Base-by-base conservation (phyloP, 2,888 invertebrate genomes). In the Brachypalpus laphriformis region DNA sequence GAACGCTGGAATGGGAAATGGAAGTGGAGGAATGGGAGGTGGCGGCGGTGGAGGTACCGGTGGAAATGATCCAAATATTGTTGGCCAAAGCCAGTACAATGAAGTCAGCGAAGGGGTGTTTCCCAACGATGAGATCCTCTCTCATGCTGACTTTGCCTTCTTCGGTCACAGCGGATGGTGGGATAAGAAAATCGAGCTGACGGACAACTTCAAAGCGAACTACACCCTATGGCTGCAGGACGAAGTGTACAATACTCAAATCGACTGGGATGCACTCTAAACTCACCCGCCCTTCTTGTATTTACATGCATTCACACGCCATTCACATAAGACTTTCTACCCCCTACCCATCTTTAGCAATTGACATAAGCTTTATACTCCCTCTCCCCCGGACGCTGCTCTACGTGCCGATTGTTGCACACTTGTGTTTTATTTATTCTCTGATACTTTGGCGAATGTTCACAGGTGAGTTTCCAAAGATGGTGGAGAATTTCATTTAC, bases 171-270 rank as follows among this genome's bases (percentile, higher is more conserved):
- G 91, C 22, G 91, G 91, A 9, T 92, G 92, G 92, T 92, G 92
- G 92, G 92, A 92, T 87, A 91, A 91, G 37, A 91, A 92, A 86
- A 89, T 92, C 72, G 97, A 98, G 89, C 93, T 99, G 82, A 98
- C 97, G 9, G 97, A 97, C 63, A 98, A 97, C 91, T 98, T 98
- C 90, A 98, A 97, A 92, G 95, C 95, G 80, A 96, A 98, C 90
- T 99, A 99, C 92, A 96, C 98, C 90, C 91, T 96, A 16, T 99
- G 99, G 99, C 93, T 99, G 75, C 97, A 99, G 88, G 96, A 98
- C 91, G 99, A 99, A 93, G 99, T 99, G 20, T 98, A 97, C 92
- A 96, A 96, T 90, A 96, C 96, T 89, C 94, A 95, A 90, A 95
- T 96, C 87, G 94, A 96, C 91, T 97, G 97, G 97, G 96, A 96